Evolutionary conservation across 1,140 invertebrate genomes (phyloP).

Genomic region (Papilio dardanus): DNA sequence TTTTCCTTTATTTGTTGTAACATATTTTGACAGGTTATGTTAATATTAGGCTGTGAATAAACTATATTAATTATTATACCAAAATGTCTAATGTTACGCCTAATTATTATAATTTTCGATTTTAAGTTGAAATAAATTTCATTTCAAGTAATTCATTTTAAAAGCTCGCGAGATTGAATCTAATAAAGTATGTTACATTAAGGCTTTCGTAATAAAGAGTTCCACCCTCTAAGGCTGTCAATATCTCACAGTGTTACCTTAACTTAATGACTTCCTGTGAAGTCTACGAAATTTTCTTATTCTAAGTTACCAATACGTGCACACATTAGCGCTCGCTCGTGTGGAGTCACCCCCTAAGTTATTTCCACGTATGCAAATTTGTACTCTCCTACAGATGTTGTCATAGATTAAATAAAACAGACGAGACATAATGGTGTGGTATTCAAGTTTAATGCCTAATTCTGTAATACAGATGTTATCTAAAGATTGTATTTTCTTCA

Average conservation of each 20-base stretch:
- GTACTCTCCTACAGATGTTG: slow-evolving; percentile 75
- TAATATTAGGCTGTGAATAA: too few species aligned
- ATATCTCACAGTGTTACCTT: slow-evolving; percentile 40
- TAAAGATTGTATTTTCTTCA: too few species aligned
- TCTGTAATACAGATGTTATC: not conserved
- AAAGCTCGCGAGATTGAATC: slow-evolving; percentile 3
- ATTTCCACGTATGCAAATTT: slow-evolving; percentile 82
- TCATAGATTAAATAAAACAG: slow-evolving; percentile 54
- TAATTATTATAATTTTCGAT: not conserved
- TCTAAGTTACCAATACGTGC: slow-evolving; percentile 63
- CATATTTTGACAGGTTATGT: not conserved
- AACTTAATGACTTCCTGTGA: slow-evolving; percentile 46
- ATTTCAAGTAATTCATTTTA: not conserved
- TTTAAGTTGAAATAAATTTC: not conserved
- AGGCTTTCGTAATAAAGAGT: slow-evolving; percentile 13
- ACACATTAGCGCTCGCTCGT: slow-evolving; percentile 67
- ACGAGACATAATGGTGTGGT: not conserved
- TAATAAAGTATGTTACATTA: slow-evolving; percentile 21
- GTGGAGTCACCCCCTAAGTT: slow-evolving; percentile 75
- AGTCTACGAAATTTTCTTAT: slow-evolving; percentile 59
- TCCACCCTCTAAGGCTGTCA: slow-evolving; percentile 33
- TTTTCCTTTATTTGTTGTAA: not conserved
- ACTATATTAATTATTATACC: too few species aligned
- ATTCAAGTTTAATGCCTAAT: not conserved
- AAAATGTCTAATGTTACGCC: too few species aligned